Conservation (phyloP, 2,888 invertebrate genomes). For the Nemapogon koenigi region DNA sequence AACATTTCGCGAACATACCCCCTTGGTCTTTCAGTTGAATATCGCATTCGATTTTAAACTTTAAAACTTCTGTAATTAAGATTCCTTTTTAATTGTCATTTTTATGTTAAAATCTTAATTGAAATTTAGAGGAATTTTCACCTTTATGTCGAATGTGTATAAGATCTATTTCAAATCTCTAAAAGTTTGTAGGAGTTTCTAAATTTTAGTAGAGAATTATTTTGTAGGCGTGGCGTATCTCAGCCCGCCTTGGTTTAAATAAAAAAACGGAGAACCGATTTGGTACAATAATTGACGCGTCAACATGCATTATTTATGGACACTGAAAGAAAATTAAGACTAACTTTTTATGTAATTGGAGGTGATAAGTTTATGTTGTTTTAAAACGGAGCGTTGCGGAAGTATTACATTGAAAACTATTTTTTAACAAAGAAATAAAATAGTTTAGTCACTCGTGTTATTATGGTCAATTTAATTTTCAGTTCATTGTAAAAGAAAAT, state of each 20-base stretch:
- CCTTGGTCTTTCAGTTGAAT: neutral
- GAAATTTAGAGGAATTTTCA: neutral
- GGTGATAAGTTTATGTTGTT: conserved; percentile 50
- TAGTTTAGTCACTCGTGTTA: too few species aligned
- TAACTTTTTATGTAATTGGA: conserved; percentile 50
- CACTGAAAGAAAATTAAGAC: conserved; percentile 44
- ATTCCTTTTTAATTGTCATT: too few species aligned
- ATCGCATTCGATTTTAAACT: conserved; percentile 13
- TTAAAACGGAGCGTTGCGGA: conserved; percentile 25
- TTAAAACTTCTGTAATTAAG: too few species aligned
- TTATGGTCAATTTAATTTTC: too few species aligned
- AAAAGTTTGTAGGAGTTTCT: conserved; percentile 14
- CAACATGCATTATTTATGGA: conserved; percentile 55
- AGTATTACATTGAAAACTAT: conserved; percentile 18
- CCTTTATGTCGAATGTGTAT: conserved; percentile 26
- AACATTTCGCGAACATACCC: conserved; percentile 34
- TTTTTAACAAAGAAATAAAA: neutral
- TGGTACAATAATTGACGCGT: conserved; percentile 55
- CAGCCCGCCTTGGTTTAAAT: conserved; percentile 27
- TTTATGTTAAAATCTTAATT: too few species aligned
- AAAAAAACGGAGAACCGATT: conserved; percentile 32
- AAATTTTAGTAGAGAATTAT: too few species aligned
- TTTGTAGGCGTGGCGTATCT: conserved; percentile 34
- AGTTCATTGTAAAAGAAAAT: too few species aligned
- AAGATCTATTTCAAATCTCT: conserved; percentile 26